A percentile compares a stretch with the other conserved stretches of the same genome.
These are phyloP conservation scores for Scophthalmus maximus DNA, from an alignment of 2,113 vertebrate species.

Conservation along the genomic window DNA sequence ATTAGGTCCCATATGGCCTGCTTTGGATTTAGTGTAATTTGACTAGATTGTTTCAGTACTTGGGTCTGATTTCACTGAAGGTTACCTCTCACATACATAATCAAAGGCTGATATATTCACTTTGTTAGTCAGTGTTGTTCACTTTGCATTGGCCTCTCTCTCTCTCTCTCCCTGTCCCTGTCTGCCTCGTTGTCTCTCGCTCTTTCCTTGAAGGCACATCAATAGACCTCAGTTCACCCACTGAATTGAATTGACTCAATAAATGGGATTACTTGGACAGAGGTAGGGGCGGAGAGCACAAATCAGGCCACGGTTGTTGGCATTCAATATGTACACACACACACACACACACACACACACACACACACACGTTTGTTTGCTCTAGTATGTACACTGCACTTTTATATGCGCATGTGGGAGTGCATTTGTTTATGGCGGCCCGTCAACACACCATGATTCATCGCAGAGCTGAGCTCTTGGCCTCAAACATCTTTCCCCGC, in stretches of 20 bases:
- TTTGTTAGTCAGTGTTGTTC: too few species aligned
- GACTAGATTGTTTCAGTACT: conserved; percentile 43
- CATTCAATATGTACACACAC: conserved; percentile 26
- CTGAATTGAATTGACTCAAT: conserved; percentile 52
- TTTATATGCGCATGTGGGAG: conserved; percentile 45
- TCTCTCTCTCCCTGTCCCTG: not conserved
- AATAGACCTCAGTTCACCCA: conserved; percentile 28
- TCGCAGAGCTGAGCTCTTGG: conserved; percentile 15
- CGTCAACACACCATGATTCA: conserved; percentile 59
- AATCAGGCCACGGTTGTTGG: conserved; percentile 58
- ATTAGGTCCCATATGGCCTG: conserved; percentile 39
- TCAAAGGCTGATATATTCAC: not conserved
- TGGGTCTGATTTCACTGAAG: conserved; percentile 2
- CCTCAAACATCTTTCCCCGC: not conserved
- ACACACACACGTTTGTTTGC: conserved; percentile 23
- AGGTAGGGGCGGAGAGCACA: conserved; percentile 36
- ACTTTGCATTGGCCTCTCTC: not conserved
- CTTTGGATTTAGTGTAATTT: conserved; percentile 50
- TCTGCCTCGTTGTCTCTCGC: not conserved
- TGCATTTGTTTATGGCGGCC: conserved; percentile 58
- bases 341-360: conserved; percentile 7
- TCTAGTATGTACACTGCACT: conserved; percentile 35
- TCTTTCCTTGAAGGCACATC: conserved; percentile 46
- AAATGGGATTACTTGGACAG: conserved; percentile 57
- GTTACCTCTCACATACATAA: conserved; percentile 18